Base-by-base conservation (phyloP, 2,113 vertebrate species). In the Odontesthes bonariensis region DNA sequence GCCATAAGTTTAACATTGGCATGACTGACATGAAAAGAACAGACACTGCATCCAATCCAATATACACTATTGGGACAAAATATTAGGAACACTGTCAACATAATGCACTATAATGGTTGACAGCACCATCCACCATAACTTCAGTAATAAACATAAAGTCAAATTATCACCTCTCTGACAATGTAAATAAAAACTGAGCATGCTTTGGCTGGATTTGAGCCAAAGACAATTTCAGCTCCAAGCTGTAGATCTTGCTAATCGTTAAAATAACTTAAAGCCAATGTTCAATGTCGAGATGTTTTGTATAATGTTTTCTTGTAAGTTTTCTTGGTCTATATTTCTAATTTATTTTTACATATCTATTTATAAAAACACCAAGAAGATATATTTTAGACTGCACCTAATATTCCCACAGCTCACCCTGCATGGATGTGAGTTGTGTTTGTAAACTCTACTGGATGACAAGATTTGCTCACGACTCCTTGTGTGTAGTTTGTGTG, bases 401-500 rank as follows among this genome's bases (percentile, higher is more conserved):
- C 54, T 27, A 62, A 71, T 75, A 66, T 44, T 60, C 16, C n/a
- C 40, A n/a, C 12, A 52, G 53, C 42, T 14, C 63, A 22, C 5
- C 33, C 16, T 55, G 20, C 49, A 38, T 52, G 65, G 46, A 58
- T 3, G 9, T 14, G 8, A 6, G 66, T 52, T 1, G 1, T 79
- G 63, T 69, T 74, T 70, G 47, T 72, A 64, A 74, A 79, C 75
- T 60, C 31, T 71, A 72, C 78, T 35, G 47, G 61, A 77, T 79
- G 55, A 84, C 58, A 62, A 32, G 20, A 57, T 72, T 75, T 61
- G 42, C 59, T 63, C 64, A 22, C 46, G 71, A 71, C 44, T 49
- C 53, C 55, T 61, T 52, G 1, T 57, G 58, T 77, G 74, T 69
- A 62, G 67, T 58, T 54, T 55, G 70, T 51, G 44, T 59, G 53